phyloP scores from a whole-genome alignment of 2,113 vertebrate genomes.

The Hydrolagus affinis region DNA sequence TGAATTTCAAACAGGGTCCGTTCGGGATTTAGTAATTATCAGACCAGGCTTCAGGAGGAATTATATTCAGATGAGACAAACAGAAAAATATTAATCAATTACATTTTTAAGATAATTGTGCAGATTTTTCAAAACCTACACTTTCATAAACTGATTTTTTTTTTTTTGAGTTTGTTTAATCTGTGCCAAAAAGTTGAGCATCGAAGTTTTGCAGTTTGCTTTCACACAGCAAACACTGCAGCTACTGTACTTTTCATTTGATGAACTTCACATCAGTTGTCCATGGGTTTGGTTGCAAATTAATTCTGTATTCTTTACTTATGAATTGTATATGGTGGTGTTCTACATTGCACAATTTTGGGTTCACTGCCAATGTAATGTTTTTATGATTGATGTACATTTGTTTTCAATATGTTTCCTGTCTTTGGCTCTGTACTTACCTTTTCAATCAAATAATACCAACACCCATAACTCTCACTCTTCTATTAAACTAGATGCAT shows the following conservation, averaged over 20 bases:
- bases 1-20: background rate
- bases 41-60: background rate
- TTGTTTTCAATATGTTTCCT: too few species aligned
- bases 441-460: slow-evolving; percentile 21
- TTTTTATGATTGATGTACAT: too few species aligned
- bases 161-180: too few species aligned
- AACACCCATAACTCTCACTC: background rate
- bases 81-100: background rate
- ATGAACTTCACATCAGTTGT: too few species aligned
- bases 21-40: background rate
- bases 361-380: background rate
- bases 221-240: too few species aligned
- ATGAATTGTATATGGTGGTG: background rate
- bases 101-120: background rate
- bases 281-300: too few species aligned
- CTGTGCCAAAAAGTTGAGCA: too few species aligned
- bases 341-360: background rate
- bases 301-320: background rate
- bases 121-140: background rate
- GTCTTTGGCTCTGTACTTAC: slow-evolving; percentile 15
- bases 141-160: too few species aligned
- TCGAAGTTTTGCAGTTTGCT: too few species aligned
- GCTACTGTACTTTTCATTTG: too few species aligned
- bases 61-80: background rate
- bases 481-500: slow-evolving; percentile 13